Evolutionary conservation across 2,113 vertebrate genomes (phyloP).

Genomic region (Chlorodrepanis virens): DNA sequence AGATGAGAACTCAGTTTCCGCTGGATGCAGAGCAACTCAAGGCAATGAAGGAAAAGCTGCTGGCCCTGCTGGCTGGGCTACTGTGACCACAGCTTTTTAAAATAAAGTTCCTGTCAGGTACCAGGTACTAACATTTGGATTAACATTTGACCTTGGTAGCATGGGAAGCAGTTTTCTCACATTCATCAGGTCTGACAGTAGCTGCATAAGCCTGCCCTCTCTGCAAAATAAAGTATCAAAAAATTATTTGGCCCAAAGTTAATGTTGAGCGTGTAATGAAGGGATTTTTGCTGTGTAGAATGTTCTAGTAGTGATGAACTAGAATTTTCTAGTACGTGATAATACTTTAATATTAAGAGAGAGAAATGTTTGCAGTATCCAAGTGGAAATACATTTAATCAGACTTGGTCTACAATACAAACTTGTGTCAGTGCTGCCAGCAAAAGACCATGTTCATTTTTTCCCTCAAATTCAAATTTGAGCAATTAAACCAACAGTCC

Average conservation of each 20-base stretch:
- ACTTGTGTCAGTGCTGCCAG: not conserved
- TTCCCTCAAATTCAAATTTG: not conserved
- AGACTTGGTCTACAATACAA: not conserved
- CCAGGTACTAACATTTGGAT: not conserved
- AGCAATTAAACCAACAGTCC: not conserved
- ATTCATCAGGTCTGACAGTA: not conserved
- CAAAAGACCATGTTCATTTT: not conserved
- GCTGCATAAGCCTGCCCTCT: not conserved
- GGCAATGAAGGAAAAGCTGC: not conserved
- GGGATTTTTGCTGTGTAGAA: not conserved
- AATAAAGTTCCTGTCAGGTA: not conserved
- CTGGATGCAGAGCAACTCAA: not conserved
- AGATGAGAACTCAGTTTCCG: not conserved
- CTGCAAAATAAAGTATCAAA: not conserved
- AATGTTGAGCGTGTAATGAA: not conserved
- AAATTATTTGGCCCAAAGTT: not conserved
- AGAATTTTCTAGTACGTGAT: not conserved
- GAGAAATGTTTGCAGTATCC: not conserved
- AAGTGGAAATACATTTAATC: not conserved
- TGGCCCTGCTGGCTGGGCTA: not conserved
- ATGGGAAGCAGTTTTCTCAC: not conserved
- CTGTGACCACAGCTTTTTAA: not conserved
- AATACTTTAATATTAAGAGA: not conserved
- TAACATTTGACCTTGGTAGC: accelerated
- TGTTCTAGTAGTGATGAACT: not conserved